phyloP scores from a whole-genome alignment of 1,140 invertebrate species.

The Zaprionus ghesquierei region DNA sequence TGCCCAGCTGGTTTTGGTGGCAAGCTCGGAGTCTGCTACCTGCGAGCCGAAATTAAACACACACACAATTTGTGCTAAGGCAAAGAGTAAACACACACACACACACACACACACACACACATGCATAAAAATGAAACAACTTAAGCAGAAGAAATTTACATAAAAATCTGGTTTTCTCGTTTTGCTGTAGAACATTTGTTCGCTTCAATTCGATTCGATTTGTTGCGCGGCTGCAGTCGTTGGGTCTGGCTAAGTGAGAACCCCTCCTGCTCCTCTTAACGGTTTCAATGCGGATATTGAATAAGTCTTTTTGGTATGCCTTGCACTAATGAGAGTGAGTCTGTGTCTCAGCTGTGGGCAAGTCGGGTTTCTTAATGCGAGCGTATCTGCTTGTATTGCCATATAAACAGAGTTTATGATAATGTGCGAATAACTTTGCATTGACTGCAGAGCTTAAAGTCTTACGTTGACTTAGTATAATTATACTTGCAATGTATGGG shows the following conservation, averaged over 20 bases:
- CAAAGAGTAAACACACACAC: slow-evolving; percentile 54
- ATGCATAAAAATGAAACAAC: slow-evolving; percentile 38
- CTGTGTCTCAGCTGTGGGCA: slow-evolving; percentile 10
- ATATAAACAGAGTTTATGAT: background rate
- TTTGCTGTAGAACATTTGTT: slow-evolving; percentile 32
- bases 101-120: slow-evolving; percentile 3
- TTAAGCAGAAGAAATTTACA: slow-evolving; percentile 60
- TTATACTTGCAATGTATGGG: background rate
- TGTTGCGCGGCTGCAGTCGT: slow-evolving; percentile 23
- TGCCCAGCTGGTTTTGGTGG: slow-evolving; percentile 65
- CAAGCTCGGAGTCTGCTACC: slow-evolving; percentile 42
- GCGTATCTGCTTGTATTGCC: background rate
- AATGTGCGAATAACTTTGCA: background rate
- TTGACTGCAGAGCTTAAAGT: background rate
- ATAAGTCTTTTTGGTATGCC: background rate
- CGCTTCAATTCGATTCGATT: slow-evolving; percentile 5
- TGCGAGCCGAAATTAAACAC: slow-evolving; percentile 69
- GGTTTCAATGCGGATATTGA: slow-evolving; percentile 35
- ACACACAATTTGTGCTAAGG: slow-evolving; percentile 67
- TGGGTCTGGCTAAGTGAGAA: slow-evolving; percentile 1
- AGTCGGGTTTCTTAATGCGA: background rate
- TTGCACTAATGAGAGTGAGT: slow-evolving; percentile 58
- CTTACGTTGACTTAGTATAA: background rate
- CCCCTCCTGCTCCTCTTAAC: slow-evolving; percentile 20
- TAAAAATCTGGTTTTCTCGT: slow-evolving; percentile 69